Evolutionary conservation across 2,113 vertebrate genomes (phyloP).

Genomic region (Misgurnus mizolepis): DNA sequence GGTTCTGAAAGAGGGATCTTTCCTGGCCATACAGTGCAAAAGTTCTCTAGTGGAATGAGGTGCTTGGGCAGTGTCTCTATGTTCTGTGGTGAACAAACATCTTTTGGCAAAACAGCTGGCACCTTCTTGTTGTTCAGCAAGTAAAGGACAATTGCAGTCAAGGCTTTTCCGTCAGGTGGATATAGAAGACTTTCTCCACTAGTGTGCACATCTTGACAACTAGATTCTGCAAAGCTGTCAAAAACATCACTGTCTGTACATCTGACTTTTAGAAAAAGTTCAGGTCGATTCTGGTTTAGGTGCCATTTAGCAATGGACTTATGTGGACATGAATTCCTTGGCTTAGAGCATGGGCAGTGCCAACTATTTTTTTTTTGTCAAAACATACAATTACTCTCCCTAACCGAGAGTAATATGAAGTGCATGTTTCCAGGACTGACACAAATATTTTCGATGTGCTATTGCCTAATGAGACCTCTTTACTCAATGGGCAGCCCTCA

Average conservation of each 20-base stretch:
- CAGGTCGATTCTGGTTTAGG: background rate
- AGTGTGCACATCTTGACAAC: background rate
- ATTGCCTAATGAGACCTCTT: background rate
- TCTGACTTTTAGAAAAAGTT: conserved; percentile 3
- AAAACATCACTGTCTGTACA: background rate
- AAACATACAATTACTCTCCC: conserved; percentile 7
- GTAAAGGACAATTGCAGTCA: background rate
- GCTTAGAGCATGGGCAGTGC: conserved; percentile 1
- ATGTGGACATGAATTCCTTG: conserved; percentile 3
- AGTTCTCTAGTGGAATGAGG: no score
- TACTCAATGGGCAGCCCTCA: background rate
- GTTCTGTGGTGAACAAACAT: background rate
- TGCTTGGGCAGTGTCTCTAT: background rate
- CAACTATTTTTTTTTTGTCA: conserved; percentile 12
- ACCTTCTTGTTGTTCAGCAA: background rate
- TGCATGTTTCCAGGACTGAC: background rate
- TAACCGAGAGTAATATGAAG: background rate
- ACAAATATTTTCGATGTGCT: background rate
- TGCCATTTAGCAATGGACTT: conserved; percentile 11
- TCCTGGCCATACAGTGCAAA: no score
- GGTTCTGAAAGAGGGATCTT: no score
- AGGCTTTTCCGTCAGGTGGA: background rate
- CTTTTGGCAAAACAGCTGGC: background rate
- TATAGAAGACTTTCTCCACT: background rate
- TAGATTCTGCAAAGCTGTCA: background rate